phyloP scores from a whole-genome alignment of 1,140 invertebrate species.

The Lepeophtheirus salmonis region DNA sequence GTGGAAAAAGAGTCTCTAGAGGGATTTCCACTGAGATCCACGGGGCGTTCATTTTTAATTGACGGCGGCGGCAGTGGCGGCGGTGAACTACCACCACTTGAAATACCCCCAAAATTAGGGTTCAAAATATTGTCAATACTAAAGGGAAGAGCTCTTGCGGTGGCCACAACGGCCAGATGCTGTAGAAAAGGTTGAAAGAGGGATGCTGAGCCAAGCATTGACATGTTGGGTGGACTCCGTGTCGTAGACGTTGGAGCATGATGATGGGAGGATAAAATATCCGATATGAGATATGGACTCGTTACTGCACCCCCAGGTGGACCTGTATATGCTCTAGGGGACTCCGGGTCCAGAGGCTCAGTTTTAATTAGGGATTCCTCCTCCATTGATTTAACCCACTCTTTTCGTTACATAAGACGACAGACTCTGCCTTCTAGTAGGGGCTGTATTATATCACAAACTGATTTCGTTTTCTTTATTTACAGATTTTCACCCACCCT shows the following conservation, averaged over 20 bases:
- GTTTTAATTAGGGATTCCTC: no score
- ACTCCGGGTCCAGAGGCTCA: no score
- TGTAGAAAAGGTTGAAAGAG: background rate
- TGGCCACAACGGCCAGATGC: background rate
- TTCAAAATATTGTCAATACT: slow-evolving; percentile 81
- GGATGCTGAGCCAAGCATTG: background rate
- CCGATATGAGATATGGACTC: background rate
- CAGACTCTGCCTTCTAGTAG: no score
- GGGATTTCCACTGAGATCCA: background rate
- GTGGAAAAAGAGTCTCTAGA: background rate
- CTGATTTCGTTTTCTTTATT: no score
- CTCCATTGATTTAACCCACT: no score
- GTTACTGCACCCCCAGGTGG: no score
- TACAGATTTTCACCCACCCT: no score
- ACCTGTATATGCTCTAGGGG: no score
- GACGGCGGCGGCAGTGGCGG: background rate
- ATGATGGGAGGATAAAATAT: no score
- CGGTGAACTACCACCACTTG: background rate
- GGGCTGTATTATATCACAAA: no score
- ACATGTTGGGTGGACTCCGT: no score
- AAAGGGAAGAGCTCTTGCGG: slow-evolving; percentile 43
- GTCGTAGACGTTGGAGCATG: background rate
- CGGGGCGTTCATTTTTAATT: background rate
- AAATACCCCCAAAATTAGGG: slow-evolving; percentile 54
- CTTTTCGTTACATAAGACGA: no score